Evolutionary conservation across 2,888 invertebrate genomes (phyloP).

Genomic region (Petrophora chlorosata): DNA sequence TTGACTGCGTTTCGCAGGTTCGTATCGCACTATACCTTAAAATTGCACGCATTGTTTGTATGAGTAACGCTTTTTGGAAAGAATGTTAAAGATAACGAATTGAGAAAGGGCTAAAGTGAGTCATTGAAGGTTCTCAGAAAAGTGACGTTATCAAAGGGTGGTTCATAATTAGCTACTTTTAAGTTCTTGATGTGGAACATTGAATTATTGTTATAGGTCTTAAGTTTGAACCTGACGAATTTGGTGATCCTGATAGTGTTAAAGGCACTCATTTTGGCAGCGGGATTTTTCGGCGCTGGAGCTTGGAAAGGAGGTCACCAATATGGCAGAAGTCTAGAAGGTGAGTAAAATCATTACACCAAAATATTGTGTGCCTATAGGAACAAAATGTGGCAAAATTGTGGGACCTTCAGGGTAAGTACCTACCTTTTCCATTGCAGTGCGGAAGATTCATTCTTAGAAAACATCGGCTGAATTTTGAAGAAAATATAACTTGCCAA

Average conservation of each 20-base stretch:
- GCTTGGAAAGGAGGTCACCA: constrained; percentile 84
- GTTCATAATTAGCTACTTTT: constrained; percentile 17
- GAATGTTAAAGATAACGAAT: constrained; percentile 33
- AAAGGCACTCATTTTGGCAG: constrained; percentile 92
- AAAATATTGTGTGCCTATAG: no score
- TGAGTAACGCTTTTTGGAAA: constrained; percentile 45
- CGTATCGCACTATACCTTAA: constrained; percentile 53
- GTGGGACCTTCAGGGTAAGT: no score
- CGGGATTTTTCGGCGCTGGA: constrained; percentile 89
- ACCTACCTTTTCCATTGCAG: no score
- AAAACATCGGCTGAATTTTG: no score
- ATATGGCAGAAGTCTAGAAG: constrained; percentile 85
- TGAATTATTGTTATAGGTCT: constrained; percentile 75
- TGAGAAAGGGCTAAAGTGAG: not conserved
- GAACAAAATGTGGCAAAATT: no score
- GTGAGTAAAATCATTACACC: constrained; percentile 50
- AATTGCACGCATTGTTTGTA: constrained; percentile 40
- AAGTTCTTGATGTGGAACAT: constrained; percentile 9
- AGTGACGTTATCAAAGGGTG: not conserved
- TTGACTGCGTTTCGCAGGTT: constrained; percentile 81
- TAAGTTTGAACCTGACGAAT: constrained; percentile 93
- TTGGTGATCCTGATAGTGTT: constrained; percentile 90
- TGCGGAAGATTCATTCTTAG: no score
- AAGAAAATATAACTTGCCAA: no score
- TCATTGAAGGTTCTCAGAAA: not conserved